Base-by-base conservation (phyloP, 2,888 invertebrate species). In the Morinoia aosen region DNA sequence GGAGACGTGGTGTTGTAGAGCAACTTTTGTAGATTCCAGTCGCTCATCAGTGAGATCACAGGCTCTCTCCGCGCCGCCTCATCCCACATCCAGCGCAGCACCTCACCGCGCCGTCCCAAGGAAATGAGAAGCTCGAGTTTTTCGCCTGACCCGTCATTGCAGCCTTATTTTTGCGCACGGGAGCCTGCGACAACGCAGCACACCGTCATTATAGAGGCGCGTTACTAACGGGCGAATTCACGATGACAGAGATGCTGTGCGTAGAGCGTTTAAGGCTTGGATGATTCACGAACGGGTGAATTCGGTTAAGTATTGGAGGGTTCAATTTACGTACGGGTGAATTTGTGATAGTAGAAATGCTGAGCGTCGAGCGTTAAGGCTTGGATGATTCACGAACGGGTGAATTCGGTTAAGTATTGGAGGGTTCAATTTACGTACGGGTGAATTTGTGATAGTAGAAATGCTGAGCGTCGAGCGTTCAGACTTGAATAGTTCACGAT, bases 71-170 rank as follows among this genome's bases (percentile, higher is more conserved):
- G 3, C 7, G 76, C 76, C 33, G 19, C 76, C 76, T 61, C 61
- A 10, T 61, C 61, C 10, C 76, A 10, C 19, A 76, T 16, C 76
- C 76, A 33, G 33, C 33, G 76, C 8, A 16, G 76, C 76, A 16
- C 25, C 76, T 76, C 25, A 33, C 76, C 25, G 25, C 76, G 25
- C 76, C 76, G 76, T 33, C 19, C 8, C 76, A 14, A 90, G 90
- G 90, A 90, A 90, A 90, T 90, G 90, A 90, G 90, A 40, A 90
- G 90, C 90, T 39, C 14, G 90, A 90, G 48, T 90, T 90, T 90
- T 90, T 39, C 90, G 40, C 11, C 39, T 48, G 90, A 90, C 90
- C 48, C 90, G 39, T 90, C 90, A 90, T 90, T 90, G 90, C 90
- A 90, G 16, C 10, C 40, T 48, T 48, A 90, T 90, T 90, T 90